Percentiles rank a stretch among this genome's conserved stretches.
phyloP scores from a whole-genome alignment of 37 sponge, comb jelly and placozoan species.

The Haliclona indistincta region DNA sequence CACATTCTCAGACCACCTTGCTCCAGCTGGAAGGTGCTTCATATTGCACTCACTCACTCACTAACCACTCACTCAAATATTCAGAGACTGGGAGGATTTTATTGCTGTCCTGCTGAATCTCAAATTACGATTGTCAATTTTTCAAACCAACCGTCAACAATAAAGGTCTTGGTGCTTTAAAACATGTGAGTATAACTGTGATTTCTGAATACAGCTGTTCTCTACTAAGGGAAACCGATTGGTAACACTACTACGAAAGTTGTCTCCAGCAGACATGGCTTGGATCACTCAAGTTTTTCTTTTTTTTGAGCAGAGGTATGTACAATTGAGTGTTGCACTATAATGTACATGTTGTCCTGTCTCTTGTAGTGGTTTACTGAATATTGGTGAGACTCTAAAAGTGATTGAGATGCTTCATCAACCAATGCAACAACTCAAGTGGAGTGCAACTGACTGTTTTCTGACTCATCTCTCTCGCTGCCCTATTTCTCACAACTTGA shows the following conservation, averaged over 20 bases:
- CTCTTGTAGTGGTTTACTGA: too few species aligned
- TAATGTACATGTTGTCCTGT: too few species aligned
- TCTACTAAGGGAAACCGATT: slow-evolving; percentile 7
- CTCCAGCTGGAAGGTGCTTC: neutral
- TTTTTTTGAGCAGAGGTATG: neutral
- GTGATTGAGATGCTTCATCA: neutral
- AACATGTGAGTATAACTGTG: neutral
- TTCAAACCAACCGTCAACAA: neutral
- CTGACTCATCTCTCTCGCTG: neutral
- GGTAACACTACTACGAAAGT: neutral
- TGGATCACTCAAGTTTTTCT: slow-evolving; percentile 20
- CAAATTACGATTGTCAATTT: slow-evolving; percentile 11
- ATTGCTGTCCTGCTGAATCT: slow-evolving; percentile 5
- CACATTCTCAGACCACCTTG: neutral
- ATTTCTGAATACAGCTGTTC: neutral
- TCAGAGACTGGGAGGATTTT: neutral
- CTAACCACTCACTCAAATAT: neutral
- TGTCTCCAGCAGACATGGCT: neutral
- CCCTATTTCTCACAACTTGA: neutral
- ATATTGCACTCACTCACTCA: neutral
- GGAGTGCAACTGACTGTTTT: neutral
- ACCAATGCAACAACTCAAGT: neutral
- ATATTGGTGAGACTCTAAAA: neutral
- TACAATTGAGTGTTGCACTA: neutral
- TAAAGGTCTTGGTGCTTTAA: neutral